A percentile compares a stretch with the other conserved stretches of the same genome.
Conservation (phyloP, 1,140 invertebrate genomes). For the Neodiprion virginianus region DNA sequence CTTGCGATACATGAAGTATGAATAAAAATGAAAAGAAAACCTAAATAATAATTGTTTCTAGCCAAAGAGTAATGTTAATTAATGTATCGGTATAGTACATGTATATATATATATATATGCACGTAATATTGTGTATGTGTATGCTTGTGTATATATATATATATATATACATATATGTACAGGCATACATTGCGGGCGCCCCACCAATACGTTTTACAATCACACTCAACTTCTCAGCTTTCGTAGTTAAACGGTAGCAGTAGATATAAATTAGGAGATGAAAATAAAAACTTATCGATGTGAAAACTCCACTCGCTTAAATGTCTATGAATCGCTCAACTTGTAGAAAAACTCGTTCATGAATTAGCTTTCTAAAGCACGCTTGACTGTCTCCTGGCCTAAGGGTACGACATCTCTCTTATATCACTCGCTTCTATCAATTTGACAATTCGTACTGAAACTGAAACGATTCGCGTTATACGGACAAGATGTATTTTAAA, state of each 20-base stretch:
- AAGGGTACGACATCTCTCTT: background rate
- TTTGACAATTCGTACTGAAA: too few relatives aligned
- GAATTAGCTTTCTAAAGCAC: background rate
- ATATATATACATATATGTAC: too few relatives aligned
- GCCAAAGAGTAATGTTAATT: constrained; percentile 59
- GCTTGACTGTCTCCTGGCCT: background rate
- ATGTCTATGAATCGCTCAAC: constrained; percentile 25
- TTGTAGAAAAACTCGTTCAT: background rate
- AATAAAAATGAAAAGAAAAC: constrained; percentile 21
- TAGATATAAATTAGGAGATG: constrained; percentile 1
- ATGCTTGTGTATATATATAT: too few relatives aligned
- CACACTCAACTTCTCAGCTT: constrained; percentile 22
- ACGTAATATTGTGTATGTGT: too few relatives aligned
- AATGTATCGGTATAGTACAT: constrained; percentile 11
- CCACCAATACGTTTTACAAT: constrained; percentile 26
- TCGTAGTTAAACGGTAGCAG: constrained; percentile 23
- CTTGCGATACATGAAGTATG: constrained; percentile 23
- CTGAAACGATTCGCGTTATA: too few relatives aligned
- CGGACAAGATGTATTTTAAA: too few relatives aligned
- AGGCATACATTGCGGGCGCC: background rate
- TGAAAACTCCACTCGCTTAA: constrained; percentile 21
- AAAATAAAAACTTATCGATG: constrained; percentile 18
- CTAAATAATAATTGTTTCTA: constrained; percentile 52
- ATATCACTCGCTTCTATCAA: too few relatives aligned
- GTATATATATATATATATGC: too few relatives aligned